phyloP scores from a whole-genome alignment of 2,797 vertebrate species.

The Chloroceryle amazona region DNA sequence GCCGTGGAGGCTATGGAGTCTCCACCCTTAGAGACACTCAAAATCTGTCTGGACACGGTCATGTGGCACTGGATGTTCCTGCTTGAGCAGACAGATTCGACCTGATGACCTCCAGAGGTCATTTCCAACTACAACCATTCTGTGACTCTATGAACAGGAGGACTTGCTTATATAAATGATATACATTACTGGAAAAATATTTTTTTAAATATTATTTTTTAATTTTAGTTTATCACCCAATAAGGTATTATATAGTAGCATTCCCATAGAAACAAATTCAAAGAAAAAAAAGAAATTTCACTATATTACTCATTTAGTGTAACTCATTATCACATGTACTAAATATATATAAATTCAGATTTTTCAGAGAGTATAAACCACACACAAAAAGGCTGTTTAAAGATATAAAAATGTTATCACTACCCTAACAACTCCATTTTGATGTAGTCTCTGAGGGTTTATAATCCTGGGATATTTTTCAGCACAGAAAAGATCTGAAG shows the following conservation, averaged over 20 bases:
- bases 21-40: not conserved
- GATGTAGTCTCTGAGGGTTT: not conserved
- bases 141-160: not conserved
- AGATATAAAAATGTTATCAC: slow-evolving; percentile 50
- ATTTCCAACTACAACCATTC: not conserved
- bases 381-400: not conserved
- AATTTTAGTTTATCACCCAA: not conserved
- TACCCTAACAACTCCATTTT: slow-evolving; percentile 29
- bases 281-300: slow-evolving; percentile 10
- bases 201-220: not conserved
- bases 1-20: not conserved
- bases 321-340: slow-evolving; percentile 20
- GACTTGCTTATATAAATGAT: not conserved
- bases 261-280: slow-evolving; percentile 3
- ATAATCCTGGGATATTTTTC: slow-evolving; percentile 56
- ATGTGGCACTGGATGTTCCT: not conserved
- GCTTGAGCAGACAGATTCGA: not conserved
- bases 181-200: not conserved
- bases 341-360: not conserved
- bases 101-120: not conserved
- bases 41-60: not conserved
- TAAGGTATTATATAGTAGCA: not conserved
- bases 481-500: slow-evolving; percentile 35
- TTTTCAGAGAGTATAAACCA: slow-evolving; percentile 14
- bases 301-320: not conserved